phyloP scores from a whole-genome alignment of 2,113 vertebrate species.

The Jacana jacana region DNA sequence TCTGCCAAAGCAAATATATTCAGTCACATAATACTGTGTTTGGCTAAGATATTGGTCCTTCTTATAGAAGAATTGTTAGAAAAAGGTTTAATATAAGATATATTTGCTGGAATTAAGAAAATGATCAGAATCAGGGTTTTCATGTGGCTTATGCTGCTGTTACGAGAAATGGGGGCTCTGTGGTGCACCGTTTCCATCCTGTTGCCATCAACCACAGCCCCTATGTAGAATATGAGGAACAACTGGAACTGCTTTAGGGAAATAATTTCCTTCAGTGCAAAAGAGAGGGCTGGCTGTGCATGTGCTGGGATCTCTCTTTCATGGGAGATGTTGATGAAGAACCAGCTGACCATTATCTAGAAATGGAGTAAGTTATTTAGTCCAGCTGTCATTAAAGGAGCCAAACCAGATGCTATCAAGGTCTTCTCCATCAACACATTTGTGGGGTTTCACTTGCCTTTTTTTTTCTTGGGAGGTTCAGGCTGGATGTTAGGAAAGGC shows the following conservation, averaged over 20 bases:
- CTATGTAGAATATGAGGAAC: rapidly evolving
- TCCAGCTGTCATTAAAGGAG: background rate
- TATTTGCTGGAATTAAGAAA: background rate
- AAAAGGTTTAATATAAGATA: background rate
- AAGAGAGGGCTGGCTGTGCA: background rate
- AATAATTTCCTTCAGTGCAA: background rate
- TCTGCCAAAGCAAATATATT: background rate
- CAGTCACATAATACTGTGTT: background rate
- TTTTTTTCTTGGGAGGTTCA: background rate
- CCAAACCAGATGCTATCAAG: background rate
- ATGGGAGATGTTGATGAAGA: background rate
- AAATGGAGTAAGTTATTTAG: background rate
- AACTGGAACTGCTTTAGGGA: background rate
- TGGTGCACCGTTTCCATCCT: background rate
- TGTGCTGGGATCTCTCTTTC: background rate
- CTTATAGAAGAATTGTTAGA: background rate
- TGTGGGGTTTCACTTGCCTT: background rate
- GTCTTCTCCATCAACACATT: background rate
- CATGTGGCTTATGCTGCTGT: background rate
- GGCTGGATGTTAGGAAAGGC: background rate
- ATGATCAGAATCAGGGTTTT: background rate
- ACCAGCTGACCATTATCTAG: background rate
- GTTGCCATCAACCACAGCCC: background rate
- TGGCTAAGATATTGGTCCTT: background rate
- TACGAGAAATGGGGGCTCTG: background rate